These are phyloP conservation scores for Rhinichthys osculus DNA, from an alignment of 2,797 vertebrate genomes.

Conservation along the genomic window DNA sequence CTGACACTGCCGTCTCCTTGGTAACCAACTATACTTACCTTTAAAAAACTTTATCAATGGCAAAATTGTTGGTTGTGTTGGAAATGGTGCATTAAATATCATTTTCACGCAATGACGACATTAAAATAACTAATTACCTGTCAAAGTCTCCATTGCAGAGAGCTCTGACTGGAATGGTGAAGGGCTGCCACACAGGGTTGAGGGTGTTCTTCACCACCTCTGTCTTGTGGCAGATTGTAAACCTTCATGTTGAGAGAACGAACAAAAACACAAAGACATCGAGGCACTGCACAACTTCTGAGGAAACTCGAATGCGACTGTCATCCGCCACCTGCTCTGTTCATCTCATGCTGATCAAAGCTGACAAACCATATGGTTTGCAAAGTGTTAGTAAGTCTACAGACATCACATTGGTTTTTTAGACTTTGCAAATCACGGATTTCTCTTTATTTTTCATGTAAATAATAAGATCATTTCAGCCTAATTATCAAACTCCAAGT, in stretches of 20 bases:
- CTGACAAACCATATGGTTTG: conserved; percentile 34
- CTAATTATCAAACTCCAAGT: background rate
- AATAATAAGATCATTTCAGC: background rate
- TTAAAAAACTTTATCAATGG: no score
- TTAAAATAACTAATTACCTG: conserved; percentile 43
- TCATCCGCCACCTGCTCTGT: conserved; percentile 24
- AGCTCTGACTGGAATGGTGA: conserved; percentile 61
- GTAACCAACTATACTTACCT: background rate
- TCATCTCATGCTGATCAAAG: conserved; percentile 7
- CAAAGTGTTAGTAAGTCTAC: background rate
- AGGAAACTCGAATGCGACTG: conserved; percentile 11
- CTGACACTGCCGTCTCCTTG: background rate
- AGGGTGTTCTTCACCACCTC: conserved; percentile 64
- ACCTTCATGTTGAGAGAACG: conserved; percentile 52
- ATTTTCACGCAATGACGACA: background rate
- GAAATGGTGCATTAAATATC: background rate
- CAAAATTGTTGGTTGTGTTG: background rate
- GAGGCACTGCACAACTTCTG: conserved; percentile 7
- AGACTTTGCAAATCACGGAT: background rate
- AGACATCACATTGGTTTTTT: background rate
- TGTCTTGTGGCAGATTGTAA: conserved; percentile 65
- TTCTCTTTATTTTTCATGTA: background rate
- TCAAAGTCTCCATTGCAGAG: conserved; percentile 63
- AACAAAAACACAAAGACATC: conserved; percentile 15
- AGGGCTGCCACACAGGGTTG: conserved; percentile 62